Evolutionary conservation across 2,888 invertebrate genomes (phyloP), one percentile per base, ranked within the genome.

Genomic region (Clanis bilineata): DNA sequence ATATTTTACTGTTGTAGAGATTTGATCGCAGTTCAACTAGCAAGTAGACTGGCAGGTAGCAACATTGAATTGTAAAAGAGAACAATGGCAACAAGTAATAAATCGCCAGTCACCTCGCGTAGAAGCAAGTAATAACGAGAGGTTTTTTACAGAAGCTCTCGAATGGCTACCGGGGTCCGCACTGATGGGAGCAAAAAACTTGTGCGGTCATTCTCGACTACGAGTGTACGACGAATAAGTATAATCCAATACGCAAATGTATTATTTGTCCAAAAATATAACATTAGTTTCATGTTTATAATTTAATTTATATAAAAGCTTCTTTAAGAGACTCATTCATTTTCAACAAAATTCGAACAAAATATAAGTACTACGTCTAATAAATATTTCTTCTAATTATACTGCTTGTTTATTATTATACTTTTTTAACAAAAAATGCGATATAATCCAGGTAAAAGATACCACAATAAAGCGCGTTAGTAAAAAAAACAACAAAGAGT

Each of bases 161-260:
- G 63, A 72, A 64, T 70, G 59, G 85, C 86, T 85, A 85, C 84
- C 79, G 86, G 77, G 71, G 75, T 74, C 79, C 79, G 80, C 80
- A 70, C 66, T 79, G 80, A 75, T 76, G 69, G 67, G 64, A 61
- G 77, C 81, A 87, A 87, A 88, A 88, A 88, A 85, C 68, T 45
- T 22, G 43, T 64, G 63, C 71, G 69, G 74, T 83, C 80, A 81
- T 79, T 77, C 75, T 72, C 70, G 65, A 67, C 76, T 76, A 79
- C 73, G 73, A 70, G 65, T 67, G 76, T 76, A 79, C 73, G 73
- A 70, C 70, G 66, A 64, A 68, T 28, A 38, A 22, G 77, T 79
- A 79, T 74, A 76, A 32, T 60, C 12, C n/a, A 25, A 38, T 12
- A n/a, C 56, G 36, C 6, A 56, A 56, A 25, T 47, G 25, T 15